Evolutionary conservation across 2,888 invertebrate genomes (phyloP), one percentile per base, ranked within the genome.

Genomic region (Dione vanillae): DNA sequence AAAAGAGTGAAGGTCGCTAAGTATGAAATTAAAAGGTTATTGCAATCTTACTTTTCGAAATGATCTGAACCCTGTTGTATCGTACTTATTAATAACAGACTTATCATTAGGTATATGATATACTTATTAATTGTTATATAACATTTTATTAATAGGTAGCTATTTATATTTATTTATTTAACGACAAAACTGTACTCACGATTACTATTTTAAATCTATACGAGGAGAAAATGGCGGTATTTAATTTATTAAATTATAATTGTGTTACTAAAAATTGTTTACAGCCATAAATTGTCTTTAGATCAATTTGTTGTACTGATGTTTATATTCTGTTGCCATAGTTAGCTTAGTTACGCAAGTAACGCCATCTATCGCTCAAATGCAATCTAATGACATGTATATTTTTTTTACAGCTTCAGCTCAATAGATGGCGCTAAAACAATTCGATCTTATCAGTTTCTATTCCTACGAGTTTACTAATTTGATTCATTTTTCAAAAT

Each of bases 321-420:
- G 11, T 56, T 56, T 56, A 16, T 56, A 56, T 37, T 37, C 56
- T 56, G 56, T 19, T 40, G 11, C 14, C 37, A 40, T 56, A 5
- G 10, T 10, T 10, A 41, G 20, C 16, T 45, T 45, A n/a, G 2
- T 40, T 7, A 56, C 11, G 16, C 2, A 56, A 40, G 37, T 11
- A 10, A 14, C 61, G 61, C 61, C 61, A 61, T 61, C 61, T 61
- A 35, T 11, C 16, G 43, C 20, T 3, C 0, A 61, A 45, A 27
- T 11, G 45, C 11, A 0, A 35, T 35, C n/a, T 27, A 7, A 2
- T 16, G 16, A 45, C n/a, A 45, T 45, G 35, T 43, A 0, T 12
- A 9, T 2, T n/a, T 45, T 61, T 45, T 43, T 9, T 10, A 27
- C 7, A 61, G 0, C 5, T 27, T 61, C 11, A 6, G 10, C 27